Evolutionary conservation across 2,797 vertebrate genomes (phyloP).

Genomic region (Siniperca undulata): DNA sequence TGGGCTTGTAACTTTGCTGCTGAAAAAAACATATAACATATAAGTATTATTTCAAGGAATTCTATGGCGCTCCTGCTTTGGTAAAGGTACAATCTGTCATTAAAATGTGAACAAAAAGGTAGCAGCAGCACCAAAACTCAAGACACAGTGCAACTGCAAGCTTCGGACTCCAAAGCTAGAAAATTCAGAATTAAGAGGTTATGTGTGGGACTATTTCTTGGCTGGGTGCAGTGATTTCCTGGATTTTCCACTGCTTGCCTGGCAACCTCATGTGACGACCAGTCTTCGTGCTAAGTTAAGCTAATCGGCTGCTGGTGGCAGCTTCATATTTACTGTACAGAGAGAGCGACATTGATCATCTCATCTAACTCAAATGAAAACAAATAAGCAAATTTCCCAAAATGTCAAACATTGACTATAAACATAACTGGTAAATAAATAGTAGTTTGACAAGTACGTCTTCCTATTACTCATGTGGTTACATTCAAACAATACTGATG

Average conservation of each 20-base stretch:
- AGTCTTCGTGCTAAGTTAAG: not conserved
- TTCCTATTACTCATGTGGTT: not conserved
- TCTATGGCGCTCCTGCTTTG: constrained; percentile 4
- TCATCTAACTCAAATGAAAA: not conserved
- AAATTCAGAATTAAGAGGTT: not conserved
- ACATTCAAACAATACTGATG: not conserved
- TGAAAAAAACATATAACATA: constrained; percentile 2
- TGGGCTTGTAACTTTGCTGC: constrained; percentile 19
- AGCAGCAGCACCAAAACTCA: not conserved
- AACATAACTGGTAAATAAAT: not conserved
- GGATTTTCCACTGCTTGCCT: not conserved
- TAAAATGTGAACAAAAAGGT: not conserved
- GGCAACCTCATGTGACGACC: not conserved
- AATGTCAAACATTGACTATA: not conserved
- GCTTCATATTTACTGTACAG: not conserved
- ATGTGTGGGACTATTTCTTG: not conserved
- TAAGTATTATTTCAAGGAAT: constrained; percentile 32
- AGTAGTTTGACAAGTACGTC: not conserved
- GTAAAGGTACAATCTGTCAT: constrained; percentile 3
- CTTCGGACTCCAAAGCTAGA: not conserved
- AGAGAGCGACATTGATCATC: not conserved
- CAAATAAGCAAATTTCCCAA: no score
- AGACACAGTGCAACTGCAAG: not conserved
- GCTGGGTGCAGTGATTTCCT: not conserved
- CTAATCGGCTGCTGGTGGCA: not conserved